Conservation (phyloP, 2,113 vertebrate species). For the Manacus vitellinus region DNA sequence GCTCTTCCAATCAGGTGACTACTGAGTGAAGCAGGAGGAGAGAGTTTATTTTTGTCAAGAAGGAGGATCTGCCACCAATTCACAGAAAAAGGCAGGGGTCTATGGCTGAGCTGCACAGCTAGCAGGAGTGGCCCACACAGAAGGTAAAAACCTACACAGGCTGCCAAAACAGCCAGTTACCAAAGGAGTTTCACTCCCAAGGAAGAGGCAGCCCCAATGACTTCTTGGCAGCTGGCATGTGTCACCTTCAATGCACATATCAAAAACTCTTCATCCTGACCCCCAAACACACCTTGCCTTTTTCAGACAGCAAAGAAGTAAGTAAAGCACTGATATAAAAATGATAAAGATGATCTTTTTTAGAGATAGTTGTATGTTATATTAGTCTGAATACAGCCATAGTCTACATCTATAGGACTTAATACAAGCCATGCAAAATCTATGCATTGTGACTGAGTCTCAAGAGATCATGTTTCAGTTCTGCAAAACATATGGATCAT, state of each 20-base stretch:
- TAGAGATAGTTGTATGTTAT: not conserved
- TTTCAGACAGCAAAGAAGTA: not conserved
- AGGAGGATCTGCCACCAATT: not conserved
- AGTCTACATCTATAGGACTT: not conserved
- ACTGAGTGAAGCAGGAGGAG: not conserved
- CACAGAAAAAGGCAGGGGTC: not conserved
- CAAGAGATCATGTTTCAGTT: not conserved
- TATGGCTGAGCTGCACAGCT: not conserved
- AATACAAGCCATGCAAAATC: not conserved
- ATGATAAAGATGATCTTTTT: not conserved
- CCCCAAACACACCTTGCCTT: not conserved
- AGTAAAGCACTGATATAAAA: not conserved
- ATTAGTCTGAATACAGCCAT: not conserved
- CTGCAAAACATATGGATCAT: not conserved
- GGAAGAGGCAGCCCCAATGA: fast-evolving
- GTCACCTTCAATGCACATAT: not conserved
- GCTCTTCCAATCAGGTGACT: not conserved
- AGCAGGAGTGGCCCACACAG: not conserved
- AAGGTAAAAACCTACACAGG: not conserved
- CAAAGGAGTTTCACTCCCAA: not conserved
- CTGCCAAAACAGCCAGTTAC: not conserved
- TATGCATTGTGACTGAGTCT: fast-evolving
- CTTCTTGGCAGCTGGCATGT: not conserved
- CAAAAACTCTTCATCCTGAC: not conserved
- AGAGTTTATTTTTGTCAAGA: not conserved